Conservation (phyloP, 2,797 vertebrate genomes). For the Coranthus polyacanthus region DNA sequence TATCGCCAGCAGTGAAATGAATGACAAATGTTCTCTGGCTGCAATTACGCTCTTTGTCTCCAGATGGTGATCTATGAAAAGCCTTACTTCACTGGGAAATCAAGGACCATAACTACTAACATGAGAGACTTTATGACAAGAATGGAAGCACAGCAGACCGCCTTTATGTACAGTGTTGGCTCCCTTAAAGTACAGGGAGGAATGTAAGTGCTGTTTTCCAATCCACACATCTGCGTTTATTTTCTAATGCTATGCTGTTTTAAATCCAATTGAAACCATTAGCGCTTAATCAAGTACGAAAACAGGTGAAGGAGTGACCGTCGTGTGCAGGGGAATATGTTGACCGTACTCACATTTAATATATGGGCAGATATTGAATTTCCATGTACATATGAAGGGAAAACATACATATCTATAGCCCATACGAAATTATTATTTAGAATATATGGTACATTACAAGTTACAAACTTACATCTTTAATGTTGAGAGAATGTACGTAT, state of each 20-base stretch:
- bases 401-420: no score
- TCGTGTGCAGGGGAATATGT: no score
- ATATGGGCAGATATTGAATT: no score
- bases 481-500: no score
- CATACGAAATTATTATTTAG: no score
- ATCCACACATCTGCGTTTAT: neutral
- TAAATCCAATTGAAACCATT: no score
- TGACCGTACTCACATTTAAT: no score
- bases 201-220: conserved; percentile 85
- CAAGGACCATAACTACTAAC: conserved; percentile 87
- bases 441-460: no score
- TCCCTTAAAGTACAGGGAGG: conserved; percentile 92
- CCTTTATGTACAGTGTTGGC: conserved; percentile 83
- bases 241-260: neutral
- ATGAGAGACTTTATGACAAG: conserved; percentile 87
- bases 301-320: no score
- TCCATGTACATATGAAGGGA: no score
- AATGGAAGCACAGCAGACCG: conserved; percentile 70
- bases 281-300: no score
- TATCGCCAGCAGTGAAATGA: neutral
- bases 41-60: neutral
- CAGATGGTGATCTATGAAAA: conserved; percentile 91
- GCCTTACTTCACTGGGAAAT: conserved; percentile 87
- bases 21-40: neutral
- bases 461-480: no score